Percentiles rank a stretch among this genome's conserved stretches.
Conservation (phyloP, 2,113 vertebrate genomes). For the Strix aluco region DNA sequence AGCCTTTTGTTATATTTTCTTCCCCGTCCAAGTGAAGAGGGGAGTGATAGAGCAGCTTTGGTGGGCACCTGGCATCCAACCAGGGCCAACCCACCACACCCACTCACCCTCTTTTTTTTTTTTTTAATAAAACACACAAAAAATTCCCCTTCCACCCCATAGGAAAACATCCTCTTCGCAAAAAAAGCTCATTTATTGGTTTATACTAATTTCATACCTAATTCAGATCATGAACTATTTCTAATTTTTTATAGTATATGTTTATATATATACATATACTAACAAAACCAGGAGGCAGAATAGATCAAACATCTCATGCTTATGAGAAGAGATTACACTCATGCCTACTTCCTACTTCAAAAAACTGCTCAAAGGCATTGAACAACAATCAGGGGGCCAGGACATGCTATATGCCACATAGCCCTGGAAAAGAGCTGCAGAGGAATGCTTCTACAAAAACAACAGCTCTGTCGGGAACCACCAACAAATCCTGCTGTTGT, state of each 20-base stretch:
- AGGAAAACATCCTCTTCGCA: background rate
- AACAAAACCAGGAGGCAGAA: background rate
- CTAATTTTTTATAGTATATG: background rate
- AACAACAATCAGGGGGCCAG: background rate
- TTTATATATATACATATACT: background rate
- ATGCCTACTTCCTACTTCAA: background rate
- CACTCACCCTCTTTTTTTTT: background rate
- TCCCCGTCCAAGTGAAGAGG: too few species aligned
- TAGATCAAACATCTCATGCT: background rate
- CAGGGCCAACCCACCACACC: too few species aligned
- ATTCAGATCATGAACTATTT: background rate
- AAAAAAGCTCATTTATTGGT: background rate
- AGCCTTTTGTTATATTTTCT: too few species aligned
- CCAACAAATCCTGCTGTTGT: background rate
- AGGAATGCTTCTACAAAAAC: background rate
- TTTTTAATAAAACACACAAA: background rate
- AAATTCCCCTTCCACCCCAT: background rate
- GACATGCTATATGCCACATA: background rate
- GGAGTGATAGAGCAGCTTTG: too few species aligned
- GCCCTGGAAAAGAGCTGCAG: background rate
- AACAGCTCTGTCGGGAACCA: background rate
- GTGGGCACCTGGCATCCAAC: too few species aligned
- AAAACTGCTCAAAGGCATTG: background rate
- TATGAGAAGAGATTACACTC: background rate
- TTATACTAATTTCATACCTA: background rate